These are phyloP conservation scores for Varanus salvator DNA, from an alignment of 2,113 vertebrate genomes.

Conservation along the genomic window DNA sequence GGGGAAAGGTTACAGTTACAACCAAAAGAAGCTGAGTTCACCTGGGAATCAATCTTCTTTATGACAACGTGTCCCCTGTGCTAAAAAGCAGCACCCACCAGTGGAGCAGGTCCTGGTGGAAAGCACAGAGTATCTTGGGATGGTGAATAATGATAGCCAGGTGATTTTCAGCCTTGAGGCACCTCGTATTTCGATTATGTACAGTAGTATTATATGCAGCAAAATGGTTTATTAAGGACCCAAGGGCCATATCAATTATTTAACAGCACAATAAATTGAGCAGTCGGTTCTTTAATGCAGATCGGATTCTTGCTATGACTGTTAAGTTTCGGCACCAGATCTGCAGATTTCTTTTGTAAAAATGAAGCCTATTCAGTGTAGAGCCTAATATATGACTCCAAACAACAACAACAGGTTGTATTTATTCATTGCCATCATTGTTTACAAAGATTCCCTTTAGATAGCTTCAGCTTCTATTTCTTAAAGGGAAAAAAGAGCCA, in stretches of 20 bases:
- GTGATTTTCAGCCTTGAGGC: slow-evolving; percentile 47
- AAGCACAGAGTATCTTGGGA: background rate
- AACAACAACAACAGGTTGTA: background rate
- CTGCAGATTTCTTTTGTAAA: slow-evolving; percentile 25
- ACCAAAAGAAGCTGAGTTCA: background rate
- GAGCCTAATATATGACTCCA: background rate
- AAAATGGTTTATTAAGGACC: slow-evolving; percentile 69
- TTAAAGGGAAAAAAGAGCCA: slow-evolving; percentile 22
- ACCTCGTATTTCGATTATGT: slow-evolving; percentile 52
- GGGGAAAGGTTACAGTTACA: background rate
- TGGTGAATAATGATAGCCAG: slow-evolving; percentile 51
- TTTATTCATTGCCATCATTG: slow-evolving; percentile 7
- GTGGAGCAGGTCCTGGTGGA: background rate
- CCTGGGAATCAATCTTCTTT: background rate
- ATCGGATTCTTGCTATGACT: slow-evolving; percentile 20
- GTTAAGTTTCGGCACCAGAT: slow-evolving; percentile 17
- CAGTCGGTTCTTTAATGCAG: slow-evolving; percentile 57
- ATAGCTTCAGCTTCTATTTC: slow-evolving; percentile 35
- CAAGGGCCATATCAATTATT: slow-evolving; percentile 71
- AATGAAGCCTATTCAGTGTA: slow-evolving; percentile 17
- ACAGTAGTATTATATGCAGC: slow-evolving; percentile 47
- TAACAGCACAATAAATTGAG: slow-evolving; percentile 65
- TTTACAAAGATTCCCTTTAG: slow-evolving; percentile 26
- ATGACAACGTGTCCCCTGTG: slow-evolving; percentile 38
- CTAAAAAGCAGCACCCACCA: background rate